Base-by-base conservation (phyloP, 2,888 invertebrate species). In the Seladonia tumulorum region DNA sequence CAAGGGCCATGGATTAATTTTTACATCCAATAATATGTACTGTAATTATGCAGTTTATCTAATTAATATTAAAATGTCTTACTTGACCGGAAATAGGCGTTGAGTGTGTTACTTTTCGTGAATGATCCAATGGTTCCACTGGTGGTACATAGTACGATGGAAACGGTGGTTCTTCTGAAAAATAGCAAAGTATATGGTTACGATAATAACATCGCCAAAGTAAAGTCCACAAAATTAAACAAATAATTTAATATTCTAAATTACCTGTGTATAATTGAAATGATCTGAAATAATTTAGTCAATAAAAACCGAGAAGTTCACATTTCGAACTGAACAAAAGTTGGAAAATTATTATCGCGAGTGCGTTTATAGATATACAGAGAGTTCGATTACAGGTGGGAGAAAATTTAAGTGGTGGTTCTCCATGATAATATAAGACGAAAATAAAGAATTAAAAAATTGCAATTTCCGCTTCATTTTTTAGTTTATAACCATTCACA, bases 31-130 rank as follows among this genome's bases (percentile, higher is more conserved):
- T 60, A 25, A 10, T 25, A n/a, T 60, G 10, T 18, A 16, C 49
- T 60, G 57, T n/a, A 12, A 25, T 63, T 63, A 5, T 63, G 25
- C n/a, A 42, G 18, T 45, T 60, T 70, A 3, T 47, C 8, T 2
- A 25, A 25, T 63, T 71, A 68, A 18, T 14, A 57, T 63, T 10
- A 42, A 70, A 47, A 53, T 22, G 1, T 57, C 66, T 85, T 88
- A 95, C 95, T 90, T 95, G 94, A 0, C 95, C 95, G 57, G 94
- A 94, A 76, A 91, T 83, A 16, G 95, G 95, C 0, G 94, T 93
- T 22, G 87, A 76, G 66, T 78, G 83, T 18, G 47, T 76, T 1
- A 73, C 45, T 74, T 91, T 90, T 12, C 75, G 78, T 0, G 82
- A 76, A 42, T 84, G 87, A 82, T 85, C 90, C 72, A 94, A 76